phyloP scores from a whole-genome alignment of 2,113 vertebrate species.

The Chloroceryle aenea region DNA sequence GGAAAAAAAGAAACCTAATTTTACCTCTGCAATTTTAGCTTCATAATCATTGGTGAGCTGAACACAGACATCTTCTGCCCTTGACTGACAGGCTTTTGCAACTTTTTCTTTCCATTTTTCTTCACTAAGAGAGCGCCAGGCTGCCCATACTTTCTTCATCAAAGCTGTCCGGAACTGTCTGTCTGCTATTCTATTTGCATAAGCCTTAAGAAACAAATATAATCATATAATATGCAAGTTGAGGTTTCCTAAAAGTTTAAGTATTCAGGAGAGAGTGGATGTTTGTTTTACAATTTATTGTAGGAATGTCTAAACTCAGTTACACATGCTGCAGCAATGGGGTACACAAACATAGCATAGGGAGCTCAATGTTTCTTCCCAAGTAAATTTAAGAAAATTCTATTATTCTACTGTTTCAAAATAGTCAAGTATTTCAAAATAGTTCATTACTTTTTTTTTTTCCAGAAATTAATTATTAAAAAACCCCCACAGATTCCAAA shows the following conservation, averaged over 20 bases:
- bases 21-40: conserved; percentile 85
- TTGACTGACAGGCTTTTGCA: conserved; percentile 86
- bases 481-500: background rate
- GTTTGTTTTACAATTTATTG: background rate
- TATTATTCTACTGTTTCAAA: background rate
- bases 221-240: background rate
- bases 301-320: background rate
- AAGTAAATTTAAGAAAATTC: background rate
- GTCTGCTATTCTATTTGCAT: conserved; percentile 78
- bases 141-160: conserved; percentile 88
- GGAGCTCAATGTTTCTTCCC: background rate
- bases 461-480: too few relatives aligned
- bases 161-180: conserved; percentile 83
- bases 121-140: conserved; percentile 83
- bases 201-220: conserved; percentile 73
- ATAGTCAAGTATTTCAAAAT: background rate
- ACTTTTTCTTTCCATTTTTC: conserved; percentile 87
- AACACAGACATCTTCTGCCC: conserved; percentile 90
- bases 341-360: background rate
- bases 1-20: background rate
- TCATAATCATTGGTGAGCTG: conserved; percentile 88
- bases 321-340: fast-evolving
- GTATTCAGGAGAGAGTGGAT: background rate
- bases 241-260: background rate
- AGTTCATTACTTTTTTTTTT: background rate